Percentiles rank a stretch among this genome's conserved stretches.
These are phyloP conservation scores for Caprella mutica DNA, from an alignment of 2,888 invertebrate species.

Conservation along the genomic window DNA sequence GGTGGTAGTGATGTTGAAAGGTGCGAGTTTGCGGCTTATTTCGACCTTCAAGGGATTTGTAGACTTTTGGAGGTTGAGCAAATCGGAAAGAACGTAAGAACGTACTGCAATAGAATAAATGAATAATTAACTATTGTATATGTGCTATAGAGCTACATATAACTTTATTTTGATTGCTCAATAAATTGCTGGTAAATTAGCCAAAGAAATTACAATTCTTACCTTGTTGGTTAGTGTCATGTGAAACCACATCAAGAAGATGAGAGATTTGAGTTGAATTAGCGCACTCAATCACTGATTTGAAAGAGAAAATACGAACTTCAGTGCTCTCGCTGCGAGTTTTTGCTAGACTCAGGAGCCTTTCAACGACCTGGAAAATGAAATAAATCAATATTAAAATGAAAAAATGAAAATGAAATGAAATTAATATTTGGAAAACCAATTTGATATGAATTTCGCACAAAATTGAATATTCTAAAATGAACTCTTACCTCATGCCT, in stretches of 20 bases:
- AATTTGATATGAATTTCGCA: no score
- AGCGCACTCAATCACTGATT: neutral
- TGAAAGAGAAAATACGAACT: neutral
- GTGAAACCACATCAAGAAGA: neutral
- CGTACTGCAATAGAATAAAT: no score
- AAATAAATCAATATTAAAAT: neutral
- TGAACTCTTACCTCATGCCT: constrained; percentile 11
- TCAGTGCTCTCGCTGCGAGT: neutral
- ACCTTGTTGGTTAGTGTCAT: neutral
- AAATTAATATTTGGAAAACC: no score
- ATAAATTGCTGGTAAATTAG: neutral
- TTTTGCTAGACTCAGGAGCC: neutral
- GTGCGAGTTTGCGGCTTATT: no score
- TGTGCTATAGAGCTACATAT: no score
- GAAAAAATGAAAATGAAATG: neutral
- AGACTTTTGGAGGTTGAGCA: no score
- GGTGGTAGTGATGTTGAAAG: no score
- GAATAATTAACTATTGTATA: no score
- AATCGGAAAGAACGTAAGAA: no score
- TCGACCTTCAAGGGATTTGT: no score
- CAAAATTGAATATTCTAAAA: neutral
- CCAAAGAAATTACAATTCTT: neutral
- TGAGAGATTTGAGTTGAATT: neutral
- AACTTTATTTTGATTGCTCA: no score
- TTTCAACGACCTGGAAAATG: neutral